These are phyloP conservation scores for Halcyon badia DNA, from an alignment of 2,797 vertebrate genomes.

Conservation along the genomic window DNA sequence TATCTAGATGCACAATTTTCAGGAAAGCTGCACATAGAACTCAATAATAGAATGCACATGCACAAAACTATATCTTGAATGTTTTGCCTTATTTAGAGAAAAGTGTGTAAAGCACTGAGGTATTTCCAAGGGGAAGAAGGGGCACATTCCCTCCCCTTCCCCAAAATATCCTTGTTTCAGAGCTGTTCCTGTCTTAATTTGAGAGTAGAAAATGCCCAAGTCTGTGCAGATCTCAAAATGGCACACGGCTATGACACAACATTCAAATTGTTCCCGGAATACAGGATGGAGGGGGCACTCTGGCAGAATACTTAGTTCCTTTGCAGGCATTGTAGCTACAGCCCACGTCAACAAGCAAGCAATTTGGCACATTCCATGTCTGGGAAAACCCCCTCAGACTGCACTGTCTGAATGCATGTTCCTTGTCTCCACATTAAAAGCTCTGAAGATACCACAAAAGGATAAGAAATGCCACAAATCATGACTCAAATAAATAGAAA, in stretches of 20 bases:
- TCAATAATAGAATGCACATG: background rate
- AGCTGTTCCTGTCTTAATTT: background rate
- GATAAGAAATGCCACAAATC: background rate
- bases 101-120: background rate
- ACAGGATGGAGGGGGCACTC: constrained; percentile 45
- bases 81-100: background rate
- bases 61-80: background rate
- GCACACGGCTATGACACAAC: constrained; percentile 35
- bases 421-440: background rate
- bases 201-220: constrained; percentile 12
- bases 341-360: constrained; percentile 19
- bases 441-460: background rate
- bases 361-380: background rate
- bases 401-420: background rate
- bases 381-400: background rate
- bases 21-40: background rate
- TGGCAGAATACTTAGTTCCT: constrained; percentile 54
- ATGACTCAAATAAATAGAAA: background rate
- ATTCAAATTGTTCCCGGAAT: constrained; percentile 52
- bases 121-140: background rate
- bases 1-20: background rate
- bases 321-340: constrained; percentile 20
- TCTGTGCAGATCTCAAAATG: constrained; percentile 9
- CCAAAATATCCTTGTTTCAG: background rate
- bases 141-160: background rate